Percentiles rank a stretch among this genome's conserved stretches.
Conservation (phyloP, 2,113 vertebrate species). For the Chaenocephalus aceratus region DNA sequence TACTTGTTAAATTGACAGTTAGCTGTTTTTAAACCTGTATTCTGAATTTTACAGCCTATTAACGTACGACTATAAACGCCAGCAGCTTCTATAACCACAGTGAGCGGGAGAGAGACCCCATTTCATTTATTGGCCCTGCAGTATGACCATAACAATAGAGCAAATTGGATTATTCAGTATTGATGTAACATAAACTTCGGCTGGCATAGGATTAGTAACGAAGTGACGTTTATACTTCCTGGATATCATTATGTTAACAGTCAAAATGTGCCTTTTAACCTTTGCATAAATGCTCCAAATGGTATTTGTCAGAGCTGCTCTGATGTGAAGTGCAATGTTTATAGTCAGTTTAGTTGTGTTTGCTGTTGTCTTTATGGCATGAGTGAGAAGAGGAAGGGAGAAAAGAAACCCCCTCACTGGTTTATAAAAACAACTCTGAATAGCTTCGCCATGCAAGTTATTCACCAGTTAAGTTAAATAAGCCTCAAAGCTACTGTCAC, state of each 20-base stretch:
- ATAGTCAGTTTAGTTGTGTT: slow-evolving; percentile 42
- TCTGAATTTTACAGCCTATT: slow-evolving; percentile 14
- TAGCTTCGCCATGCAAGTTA: slow-evolving; percentile 84
- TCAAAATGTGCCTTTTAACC: neutral
- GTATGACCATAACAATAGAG: neutral
- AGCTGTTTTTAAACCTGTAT: neutral
- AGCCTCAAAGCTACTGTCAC: slow-evolving; percentile 90
- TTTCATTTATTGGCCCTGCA: slow-evolving; percentile 10
- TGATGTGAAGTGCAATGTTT: neutral
- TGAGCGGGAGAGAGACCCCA: neutral
- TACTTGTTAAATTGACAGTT: slow-evolving; percentile 27
- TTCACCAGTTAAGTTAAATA: slow-evolving; percentile 90
- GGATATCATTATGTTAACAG: neutral
- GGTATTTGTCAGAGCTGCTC: neutral
- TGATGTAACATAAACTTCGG: slow-evolving; percentile 29
- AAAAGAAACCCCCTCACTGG: slow-evolving; percentile 12
- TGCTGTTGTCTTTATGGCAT: slow-evolving; percentile 38
- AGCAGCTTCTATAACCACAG: neutral
- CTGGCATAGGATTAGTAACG: neutral
- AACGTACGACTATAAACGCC: slow-evolving; percentile 7
- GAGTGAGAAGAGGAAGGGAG: slow-evolving; percentile 5
- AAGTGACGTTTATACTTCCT: neutral
- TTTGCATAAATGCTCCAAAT: slow-evolving; percentile 27
- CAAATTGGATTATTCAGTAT: slow-evolving; percentile 25
- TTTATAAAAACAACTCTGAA: slow-evolving; percentile 75